A percentile compares a stretch with the other conserved stretches of the same genome.
Conservation (phyloP, 2,797 vertebrate genomes). For the Platyrinchus mystaceus region DNA sequence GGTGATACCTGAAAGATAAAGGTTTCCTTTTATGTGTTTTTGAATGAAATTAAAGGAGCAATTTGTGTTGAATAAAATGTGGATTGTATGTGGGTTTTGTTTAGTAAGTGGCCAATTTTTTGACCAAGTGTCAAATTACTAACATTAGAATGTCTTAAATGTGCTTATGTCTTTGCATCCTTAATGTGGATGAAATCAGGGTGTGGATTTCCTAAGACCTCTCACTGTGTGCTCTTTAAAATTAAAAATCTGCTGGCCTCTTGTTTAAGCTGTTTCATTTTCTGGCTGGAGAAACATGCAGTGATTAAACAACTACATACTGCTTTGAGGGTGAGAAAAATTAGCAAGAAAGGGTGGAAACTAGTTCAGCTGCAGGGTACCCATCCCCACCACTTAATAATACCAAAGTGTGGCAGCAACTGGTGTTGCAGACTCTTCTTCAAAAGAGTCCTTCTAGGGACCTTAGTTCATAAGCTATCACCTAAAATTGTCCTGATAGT, state of each 20-base stretch:
- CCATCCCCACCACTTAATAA: not conserved
- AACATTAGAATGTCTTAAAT: not conserved
- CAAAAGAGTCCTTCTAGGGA: not conserved
- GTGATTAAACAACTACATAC: not conserved
- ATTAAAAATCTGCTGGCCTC: not conserved
- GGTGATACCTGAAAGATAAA: not conserved
- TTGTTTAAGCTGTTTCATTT: not conserved
- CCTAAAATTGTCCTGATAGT: not conserved
- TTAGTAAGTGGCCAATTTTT: not conserved
- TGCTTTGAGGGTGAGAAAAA: not conserved
- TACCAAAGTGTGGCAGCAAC: not conserved
- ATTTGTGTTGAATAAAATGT: not conserved
- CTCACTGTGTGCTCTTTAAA: not conserved
- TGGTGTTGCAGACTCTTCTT: not conserved
- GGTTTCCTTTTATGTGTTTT: not conserved
- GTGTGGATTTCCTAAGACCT: not conserved
- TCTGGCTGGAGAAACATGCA: not conserved
- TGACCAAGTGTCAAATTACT: not conserved
- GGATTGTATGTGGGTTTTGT: not conserved
- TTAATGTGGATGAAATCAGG: not conserved
- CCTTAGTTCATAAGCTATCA: not conserved
- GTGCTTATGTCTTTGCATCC: not conserved
- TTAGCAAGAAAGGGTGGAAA: not conserved
- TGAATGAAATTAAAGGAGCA: not conserved
- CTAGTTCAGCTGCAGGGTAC: not conserved